Evolutionary conservation across 2,888 invertebrate genomes (phyloP).

Genomic region (Lumbricus terrestris): DNA sequence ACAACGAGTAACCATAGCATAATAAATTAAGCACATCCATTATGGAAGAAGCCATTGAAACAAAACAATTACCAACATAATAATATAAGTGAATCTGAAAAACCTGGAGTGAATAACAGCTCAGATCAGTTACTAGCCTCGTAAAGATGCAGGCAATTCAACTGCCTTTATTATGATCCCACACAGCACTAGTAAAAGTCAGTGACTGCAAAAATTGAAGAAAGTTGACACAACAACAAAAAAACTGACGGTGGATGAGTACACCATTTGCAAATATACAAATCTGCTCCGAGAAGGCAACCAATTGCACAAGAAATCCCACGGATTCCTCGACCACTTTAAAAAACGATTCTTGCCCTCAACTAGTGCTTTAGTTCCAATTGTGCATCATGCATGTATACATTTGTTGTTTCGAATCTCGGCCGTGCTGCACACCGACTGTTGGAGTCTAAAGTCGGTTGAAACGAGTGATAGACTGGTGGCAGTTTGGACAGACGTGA

Average conservation of each 20-base stretch:
- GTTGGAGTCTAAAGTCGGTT: neutral
- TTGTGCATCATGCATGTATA: neutral
- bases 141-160: neutral
- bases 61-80: neutral
- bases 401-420: neutral
- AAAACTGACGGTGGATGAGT: no score
- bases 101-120: neutral
- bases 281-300: neutral
- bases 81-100: neutral
- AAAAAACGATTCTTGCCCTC: neutral
- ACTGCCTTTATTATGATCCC: neutral
- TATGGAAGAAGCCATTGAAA: neutral
- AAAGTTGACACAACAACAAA: no score
- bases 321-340: neutral
- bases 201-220: neutral
- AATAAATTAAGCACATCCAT: neutral
- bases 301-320: neutral
- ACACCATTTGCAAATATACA: no score
- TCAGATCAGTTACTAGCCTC: neutral
- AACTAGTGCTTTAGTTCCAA: neutral
- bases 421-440: neutral
- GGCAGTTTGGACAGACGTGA: slow-evolving; percentile 54
- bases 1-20: neutral
- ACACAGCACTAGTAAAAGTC: neutral
- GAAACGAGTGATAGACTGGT: slow-evolving; percentile 16